Conservation (phyloP, 2,113 vertebrate genomes). For the Fulmarus glacialis region DNA sequence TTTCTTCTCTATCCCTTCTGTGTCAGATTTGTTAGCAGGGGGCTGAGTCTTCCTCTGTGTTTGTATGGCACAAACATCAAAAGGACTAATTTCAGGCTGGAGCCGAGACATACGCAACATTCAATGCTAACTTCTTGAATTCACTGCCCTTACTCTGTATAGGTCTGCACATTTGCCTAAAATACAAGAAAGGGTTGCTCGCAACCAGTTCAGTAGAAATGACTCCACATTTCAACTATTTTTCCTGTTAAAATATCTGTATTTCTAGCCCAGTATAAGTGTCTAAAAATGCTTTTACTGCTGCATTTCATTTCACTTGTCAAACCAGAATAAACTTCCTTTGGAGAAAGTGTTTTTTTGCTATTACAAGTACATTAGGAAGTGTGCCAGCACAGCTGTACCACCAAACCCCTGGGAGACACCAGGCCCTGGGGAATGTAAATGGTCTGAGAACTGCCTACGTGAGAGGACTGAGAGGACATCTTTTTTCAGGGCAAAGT, state of each 20-base stretch:
- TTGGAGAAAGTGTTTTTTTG: background rate
- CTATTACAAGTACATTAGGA: conserved; percentile 34
- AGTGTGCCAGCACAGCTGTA: conserved; percentile 30
- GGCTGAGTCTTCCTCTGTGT: background rate
- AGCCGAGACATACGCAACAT: background rate
- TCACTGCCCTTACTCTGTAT: background rate
- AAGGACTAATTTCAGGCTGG: background rate
- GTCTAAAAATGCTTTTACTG: conserved; percentile 5
- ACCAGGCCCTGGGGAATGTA: conserved; percentile 1
- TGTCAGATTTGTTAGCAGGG: background rate
- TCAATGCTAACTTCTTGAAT: background rate
- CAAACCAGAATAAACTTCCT: conserved; percentile 37
- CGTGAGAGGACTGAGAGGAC: background rate
- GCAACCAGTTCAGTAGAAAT: background rate
- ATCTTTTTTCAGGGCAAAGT: conserved; percentile 16
- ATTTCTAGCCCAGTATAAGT: background rate
- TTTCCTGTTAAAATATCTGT: background rate
- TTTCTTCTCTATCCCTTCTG: background rate
- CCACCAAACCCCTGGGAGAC: conserved; percentile 21
- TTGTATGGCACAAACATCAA: background rate
- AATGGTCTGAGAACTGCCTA: conserved; percentile 5
- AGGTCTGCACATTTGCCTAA: background rate
- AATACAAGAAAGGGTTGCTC: background rate
- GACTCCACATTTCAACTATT: background rate
- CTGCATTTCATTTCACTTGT: conserved; percentile 26